A percentile compares a stretch with the other conserved stretches of the same genome.
Evolutionary conservation across 2,113 vertebrate genomes (phyloP).

Genomic region (Lepus europaeus): DNA sequence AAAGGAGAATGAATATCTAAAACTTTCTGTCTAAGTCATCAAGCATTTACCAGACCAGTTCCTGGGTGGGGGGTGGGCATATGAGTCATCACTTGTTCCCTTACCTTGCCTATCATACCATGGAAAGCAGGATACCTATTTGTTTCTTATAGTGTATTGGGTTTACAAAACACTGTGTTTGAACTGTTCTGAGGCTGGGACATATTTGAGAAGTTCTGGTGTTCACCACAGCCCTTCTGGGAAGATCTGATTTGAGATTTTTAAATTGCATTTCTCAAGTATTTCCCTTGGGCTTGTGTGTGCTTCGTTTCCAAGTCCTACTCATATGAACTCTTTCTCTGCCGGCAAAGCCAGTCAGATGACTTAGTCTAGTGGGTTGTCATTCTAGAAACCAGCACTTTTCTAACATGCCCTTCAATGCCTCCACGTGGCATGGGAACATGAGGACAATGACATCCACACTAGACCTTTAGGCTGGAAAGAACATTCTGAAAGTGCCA

Average conservation of each 20-base stretch:
- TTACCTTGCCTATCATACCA: not conserved
- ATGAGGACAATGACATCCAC: not conserved
- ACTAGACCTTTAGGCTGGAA: not conserved
- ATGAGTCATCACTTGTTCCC: not conserved
- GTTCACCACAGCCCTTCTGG: not conserved
- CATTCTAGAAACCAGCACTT: not conserved
- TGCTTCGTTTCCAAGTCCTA: not conserved
- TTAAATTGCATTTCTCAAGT: slow-evolving; percentile 27
- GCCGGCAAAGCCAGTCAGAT: not conserved
- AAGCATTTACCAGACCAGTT: slow-evolving; percentile 33
- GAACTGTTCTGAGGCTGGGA: not conserved
- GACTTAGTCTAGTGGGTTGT: not conserved
- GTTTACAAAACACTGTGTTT: slow-evolving; percentile 46
- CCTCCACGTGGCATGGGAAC: not conserved
- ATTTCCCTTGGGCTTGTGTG: not conserved
- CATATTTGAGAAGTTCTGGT: not conserved
- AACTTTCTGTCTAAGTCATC: not conserved
- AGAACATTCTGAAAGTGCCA: not conserved
- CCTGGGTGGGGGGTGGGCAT: not conserved
- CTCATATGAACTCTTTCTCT: not conserved
- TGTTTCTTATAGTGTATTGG: not conserved
- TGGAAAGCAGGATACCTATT: slow-evolving; percentile 47
- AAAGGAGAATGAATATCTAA: not conserved
- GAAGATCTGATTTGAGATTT: not conserved
- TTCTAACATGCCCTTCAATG: not conserved